Conservation (phyloP, 1,140 invertebrate genomes). For the Cydia amplana region DNA sequence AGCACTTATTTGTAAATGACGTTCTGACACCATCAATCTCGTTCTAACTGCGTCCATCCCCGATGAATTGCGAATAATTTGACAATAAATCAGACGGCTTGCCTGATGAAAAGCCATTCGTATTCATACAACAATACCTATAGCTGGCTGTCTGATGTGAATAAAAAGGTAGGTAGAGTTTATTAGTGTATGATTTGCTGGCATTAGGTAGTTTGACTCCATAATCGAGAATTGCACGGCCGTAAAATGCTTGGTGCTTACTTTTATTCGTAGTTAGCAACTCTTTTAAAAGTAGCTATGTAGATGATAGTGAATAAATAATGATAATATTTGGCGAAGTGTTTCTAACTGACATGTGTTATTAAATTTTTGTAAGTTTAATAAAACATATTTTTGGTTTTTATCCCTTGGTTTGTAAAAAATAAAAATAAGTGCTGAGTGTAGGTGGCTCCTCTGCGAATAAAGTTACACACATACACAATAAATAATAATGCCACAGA, state of each 20-base stretch:
- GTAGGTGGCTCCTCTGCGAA: no score
- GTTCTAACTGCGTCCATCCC: conserved; percentile 24
- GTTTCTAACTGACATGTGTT: no score
- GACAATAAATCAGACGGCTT: conserved; percentile 21
- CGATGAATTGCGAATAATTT: conserved; percentile 30
- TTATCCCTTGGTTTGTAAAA: no score
- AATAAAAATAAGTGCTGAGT: no score
- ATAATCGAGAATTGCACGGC: not conserved
- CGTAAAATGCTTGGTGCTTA: not conserved
- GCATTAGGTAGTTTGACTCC: not conserved
- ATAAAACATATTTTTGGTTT: no score
- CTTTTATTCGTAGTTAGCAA: no score
- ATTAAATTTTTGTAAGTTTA: no score
- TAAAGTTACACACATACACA: no score
- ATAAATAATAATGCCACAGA: no score
- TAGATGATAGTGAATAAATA: no score
- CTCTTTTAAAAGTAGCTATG: no score
- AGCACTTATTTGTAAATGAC: conserved; percentile 16
- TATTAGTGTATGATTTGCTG: not conserved
- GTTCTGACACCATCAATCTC: conserved; percentile 25
- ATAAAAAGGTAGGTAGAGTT: not conserved
- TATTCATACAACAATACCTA: not conserved
- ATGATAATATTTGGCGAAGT: no score
- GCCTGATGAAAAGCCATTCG: conserved; percentile 23
- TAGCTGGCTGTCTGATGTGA: not conserved